Evolutionary conservation across 2,888 invertebrate genomes (phyloP), one percentile per base, ranked within the genome.

Genomic region (Pediacus dermestoides): DNA sequence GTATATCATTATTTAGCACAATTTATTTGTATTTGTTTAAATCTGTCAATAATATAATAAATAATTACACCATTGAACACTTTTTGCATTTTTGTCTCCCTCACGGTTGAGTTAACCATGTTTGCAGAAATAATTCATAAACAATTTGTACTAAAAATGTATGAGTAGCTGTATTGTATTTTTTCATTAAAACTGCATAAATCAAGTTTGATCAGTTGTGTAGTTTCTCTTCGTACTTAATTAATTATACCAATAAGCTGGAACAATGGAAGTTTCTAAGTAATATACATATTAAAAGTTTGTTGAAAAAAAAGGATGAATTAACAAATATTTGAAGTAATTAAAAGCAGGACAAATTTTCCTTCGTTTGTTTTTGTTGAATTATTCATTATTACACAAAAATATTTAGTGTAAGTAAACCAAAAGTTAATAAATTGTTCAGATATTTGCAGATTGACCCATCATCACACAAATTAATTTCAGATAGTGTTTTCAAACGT

Each of bases 21-120:
- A 28, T 28, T 11, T 13, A 3, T 13, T 28, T 3, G 8, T 28
- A 28, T 28, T 28, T 28, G 10, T 11, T 28, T 28, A 28, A 28
- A 28, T 7, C 11, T 28, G 4, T 9, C 10, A 9, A 11, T 28
- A 9, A 13, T 28, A n/a, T 28, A 10, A 9, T 13, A 7, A 28
- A 14, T 28, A 28, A 28, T 28, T 28, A n/a, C n/a, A n/a, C n/a
- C n/a, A n/a, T n/a, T n/a, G n/a, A n/a, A n/a, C n/a, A n/a, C n/a
- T n/a, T n/a, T n/a, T n/a, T n/a, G n/a, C n/a, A n/a, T n/a, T n/a
- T n/a, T n/a, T n/a, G n/a, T n/a, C n/a, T n/a, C n/a, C n/a, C n/a
- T n/a, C n/a, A n/a, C n/a, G n/a, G n/a, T n/a, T n/a, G n/a, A n/a
- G 21, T 18, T 18, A n/a, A 18, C 6, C n/a, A 18, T 18, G n/a